A percentile compares a stretch with the other conserved stretches of the same genome.
These are phyloP conservation scores for Cladopsammia gracilis DNA, from an alignment of 64 coral and sea anemone species.

Conservation along the genomic window DNA sequence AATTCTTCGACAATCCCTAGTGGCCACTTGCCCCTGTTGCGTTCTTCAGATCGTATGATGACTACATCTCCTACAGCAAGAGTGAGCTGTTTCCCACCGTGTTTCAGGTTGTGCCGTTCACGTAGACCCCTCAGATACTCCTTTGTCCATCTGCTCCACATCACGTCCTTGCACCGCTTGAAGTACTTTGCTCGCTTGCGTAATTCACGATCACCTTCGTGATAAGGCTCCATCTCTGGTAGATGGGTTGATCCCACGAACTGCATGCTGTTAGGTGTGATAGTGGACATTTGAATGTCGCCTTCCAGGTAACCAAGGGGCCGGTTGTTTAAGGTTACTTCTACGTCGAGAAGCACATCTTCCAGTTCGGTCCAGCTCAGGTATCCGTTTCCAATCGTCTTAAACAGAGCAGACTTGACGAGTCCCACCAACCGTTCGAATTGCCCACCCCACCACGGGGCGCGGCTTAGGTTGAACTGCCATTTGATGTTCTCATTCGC, in stretches of 20 bases:
- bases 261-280: slow-evolving; percentile 49
- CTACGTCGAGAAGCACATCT: slow-evolving; percentile 37
- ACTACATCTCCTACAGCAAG: not conserved
- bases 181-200: slow-evolving; percentile 39
- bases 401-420: not conserved
- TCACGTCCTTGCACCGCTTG: slow-evolving; percentile 4
- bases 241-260: not conserved
- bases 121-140: slow-evolving; percentile 10
- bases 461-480: too few species aligned
- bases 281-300: slow-evolving; percentile 32
- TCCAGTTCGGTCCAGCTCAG: slow-evolving; percentile 18
- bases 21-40: slow-evolving; percentile 7
- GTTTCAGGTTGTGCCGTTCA: slow-evolving; percentile 13
- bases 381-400: not conserved
- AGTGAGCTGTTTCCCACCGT: not conserved
- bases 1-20: not conserved
- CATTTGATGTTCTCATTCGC: not conserved
- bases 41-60: not conserved
- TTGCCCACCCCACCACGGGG: too few species aligned
- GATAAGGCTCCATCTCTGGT: slow-evolving; percentile 31
- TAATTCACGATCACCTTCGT: slow-evolving; percentile 8
- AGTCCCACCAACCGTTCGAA: too few species aligned
- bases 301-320: slow-evolving; percentile 52
- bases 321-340: slow-evolving; percentile 50
- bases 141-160: slow-evolving; percentile 25